Conservation (phyloP, 2,797 vertebrate genomes). For the Coregonus sp. region DNA sequence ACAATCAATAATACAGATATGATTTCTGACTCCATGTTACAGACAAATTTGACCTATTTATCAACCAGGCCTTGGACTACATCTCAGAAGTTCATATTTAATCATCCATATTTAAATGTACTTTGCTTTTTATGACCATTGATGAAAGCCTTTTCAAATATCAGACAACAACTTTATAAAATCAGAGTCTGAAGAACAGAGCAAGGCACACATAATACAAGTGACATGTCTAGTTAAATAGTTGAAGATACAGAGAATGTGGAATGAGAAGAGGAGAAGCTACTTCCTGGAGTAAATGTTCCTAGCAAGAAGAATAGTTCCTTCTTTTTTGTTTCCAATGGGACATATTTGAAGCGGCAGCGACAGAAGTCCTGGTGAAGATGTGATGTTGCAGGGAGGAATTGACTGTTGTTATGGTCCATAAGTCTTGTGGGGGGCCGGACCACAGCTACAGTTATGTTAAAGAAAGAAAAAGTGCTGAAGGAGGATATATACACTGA, state of each 20-base stretch:
- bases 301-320: background rate
- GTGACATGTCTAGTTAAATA: constrained; percentile 36
- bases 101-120: background rate
- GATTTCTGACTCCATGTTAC: background rate
- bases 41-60: background rate
- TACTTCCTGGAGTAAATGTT: background rate
- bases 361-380: constrained; percentile 3
- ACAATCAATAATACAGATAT: background rate
- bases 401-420: background rate
- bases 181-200: constrained; percentile 19
- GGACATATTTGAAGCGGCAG: background rate
- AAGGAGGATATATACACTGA: constrained; percentile 1
- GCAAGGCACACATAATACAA: constrained; percentile 58
- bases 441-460: background rate
- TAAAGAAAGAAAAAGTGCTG: constrained; percentile 8
- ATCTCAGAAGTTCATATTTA: constrained; percentile 20
- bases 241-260: constrained; percentile 32
- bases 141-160: background rate
- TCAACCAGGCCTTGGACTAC: background rate
- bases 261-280: constrained; percentile 9
- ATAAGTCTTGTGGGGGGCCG: constrained; percentile 12
- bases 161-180: background rate
- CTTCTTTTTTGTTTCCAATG: constrained; percentile 5
- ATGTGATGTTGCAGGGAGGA: background rate
- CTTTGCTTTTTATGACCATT: background rate